phyloP scores from a whole-genome alignment of 1,140 invertebrate genomes.

The Monomorium pharaonis region DNA sequence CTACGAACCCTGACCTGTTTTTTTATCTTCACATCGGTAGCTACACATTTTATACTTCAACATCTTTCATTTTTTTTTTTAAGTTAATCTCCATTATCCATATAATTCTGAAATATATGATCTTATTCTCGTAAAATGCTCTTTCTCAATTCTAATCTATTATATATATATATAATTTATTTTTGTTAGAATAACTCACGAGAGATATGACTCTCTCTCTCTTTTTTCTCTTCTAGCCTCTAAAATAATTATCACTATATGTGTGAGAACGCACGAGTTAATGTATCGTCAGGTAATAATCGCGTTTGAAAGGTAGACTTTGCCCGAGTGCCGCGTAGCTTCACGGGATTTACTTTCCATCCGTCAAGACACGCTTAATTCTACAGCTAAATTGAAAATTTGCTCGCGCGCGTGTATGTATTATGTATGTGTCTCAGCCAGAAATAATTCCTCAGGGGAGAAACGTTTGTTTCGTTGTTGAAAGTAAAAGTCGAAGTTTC shows the following conservation, averaged over 20 bases:
- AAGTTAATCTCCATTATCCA: constrained; percentile 29
- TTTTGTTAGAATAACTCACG: constrained; percentile 53
- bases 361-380: constrained; percentile 28
- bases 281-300: constrained; percentile 44
- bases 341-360: constrained; percentile 45
- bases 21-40: constrained; percentile 18
- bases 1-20: constrained; percentile 42
- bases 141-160: constrained; percentile 37
- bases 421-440: background rate
- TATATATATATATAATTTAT: constrained; percentile 24
- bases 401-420: background rate
- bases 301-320: constrained; percentile 45
- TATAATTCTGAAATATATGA: constrained; percentile 54
- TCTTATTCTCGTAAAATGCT: constrained; percentile 42
- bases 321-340: background rate
- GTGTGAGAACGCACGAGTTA: constrained; percentile 11
- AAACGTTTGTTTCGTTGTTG: too few relatives aligned
- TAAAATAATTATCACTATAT: constrained; percentile 55
- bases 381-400: constrained; percentile 14
- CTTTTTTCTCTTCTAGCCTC: constrained; percentile 1
- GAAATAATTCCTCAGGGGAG: too few relatives aligned
- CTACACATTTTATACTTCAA: constrained; percentile 47
- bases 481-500: too few relatives aligned
- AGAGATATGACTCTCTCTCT: background rate
- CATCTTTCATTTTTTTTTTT: too few relatives aligned